Percentiles rank a stretch among this genome's conserved stretches.
phyloP scores from a whole-genome alignment of 2,113 vertebrate species.

The Petaurus breviceps region DNA sequence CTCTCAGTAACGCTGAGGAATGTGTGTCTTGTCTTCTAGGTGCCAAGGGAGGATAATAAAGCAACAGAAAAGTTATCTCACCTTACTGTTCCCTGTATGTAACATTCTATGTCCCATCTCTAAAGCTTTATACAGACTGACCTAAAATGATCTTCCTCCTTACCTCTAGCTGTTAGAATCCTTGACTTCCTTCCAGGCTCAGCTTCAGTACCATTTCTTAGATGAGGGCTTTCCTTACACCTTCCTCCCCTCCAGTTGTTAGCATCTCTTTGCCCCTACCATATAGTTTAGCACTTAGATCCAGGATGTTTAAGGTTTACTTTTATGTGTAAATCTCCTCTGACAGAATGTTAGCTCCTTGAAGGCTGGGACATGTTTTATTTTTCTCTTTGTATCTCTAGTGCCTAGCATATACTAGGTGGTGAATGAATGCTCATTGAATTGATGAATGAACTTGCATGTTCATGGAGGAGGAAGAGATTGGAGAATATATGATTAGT shows the following conservation, averaged over 20 bases:
- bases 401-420: not conserved
- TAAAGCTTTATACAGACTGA: not conserved
- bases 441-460: not conserved
- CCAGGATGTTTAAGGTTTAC: not conserved
- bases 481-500: not conserved
- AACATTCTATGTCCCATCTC: not conserved
- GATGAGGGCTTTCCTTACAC: not conserved
- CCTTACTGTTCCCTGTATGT: not conserved
- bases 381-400: not conserved
- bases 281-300: not conserved
- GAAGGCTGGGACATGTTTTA: not conserved
- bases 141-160: not conserved
- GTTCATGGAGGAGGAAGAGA: not conserved
- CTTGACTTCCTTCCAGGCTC: not conserved
- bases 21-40: conserved; percentile 1
- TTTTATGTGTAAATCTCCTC: not conserved
- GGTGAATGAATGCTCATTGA: not conserved
- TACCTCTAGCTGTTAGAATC: not conserved
- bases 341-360: not conserved
- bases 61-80: not conserved
- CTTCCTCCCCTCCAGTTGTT: not conserved
- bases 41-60: not conserved
- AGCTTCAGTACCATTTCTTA: not conserved
- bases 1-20: not conserved
- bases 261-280: not conserved